Percentiles rank a stretch among this genome's conserved stretches.
phyloP scores from a whole-genome alignment of 2,113 vertebrate genomes.

The Melanocharis versteri region DNA sequence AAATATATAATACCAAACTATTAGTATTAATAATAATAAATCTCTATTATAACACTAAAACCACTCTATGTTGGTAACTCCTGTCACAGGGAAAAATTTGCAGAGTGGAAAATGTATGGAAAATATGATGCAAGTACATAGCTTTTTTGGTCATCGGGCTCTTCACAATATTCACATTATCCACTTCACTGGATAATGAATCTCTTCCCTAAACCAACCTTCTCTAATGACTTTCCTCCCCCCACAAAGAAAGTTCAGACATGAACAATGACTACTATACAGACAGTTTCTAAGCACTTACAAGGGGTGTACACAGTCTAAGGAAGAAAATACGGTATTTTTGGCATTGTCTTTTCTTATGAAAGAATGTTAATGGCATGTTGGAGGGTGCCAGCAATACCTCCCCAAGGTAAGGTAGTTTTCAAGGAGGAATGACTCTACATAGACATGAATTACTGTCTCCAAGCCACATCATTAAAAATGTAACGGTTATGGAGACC shows the following conservation, averaged over 20 bases:
- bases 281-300: neutral
- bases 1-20: neutral
- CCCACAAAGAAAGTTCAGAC: neutral
- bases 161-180: neutral
- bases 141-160: neutral
- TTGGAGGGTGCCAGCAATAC: neutral
- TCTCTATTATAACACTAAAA: neutral
- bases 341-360: neutral
- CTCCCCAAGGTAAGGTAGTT: constrained; percentile 10
- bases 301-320: neutral
- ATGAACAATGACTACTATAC: neutral
- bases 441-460: neutral
- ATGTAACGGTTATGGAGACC: constrained; percentile 28
- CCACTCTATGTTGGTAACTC: neutral
- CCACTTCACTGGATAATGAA: neutral
- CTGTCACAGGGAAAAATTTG: neutral
- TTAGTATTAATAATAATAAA: neutral
- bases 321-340: neutral
- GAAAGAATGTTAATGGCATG: neutral
- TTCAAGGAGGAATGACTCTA: neutral
- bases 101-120: constrained; percentile 28
- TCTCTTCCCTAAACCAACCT: constrained; percentile 1
- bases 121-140: constrained; percentile 19
- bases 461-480: constrained; percentile 51
- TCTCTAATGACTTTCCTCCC: neutral